Evolutionary conservation across 2,113 vertebrate species (phyloP).

Genomic region (Eudyptes chrysolophus): DNA sequence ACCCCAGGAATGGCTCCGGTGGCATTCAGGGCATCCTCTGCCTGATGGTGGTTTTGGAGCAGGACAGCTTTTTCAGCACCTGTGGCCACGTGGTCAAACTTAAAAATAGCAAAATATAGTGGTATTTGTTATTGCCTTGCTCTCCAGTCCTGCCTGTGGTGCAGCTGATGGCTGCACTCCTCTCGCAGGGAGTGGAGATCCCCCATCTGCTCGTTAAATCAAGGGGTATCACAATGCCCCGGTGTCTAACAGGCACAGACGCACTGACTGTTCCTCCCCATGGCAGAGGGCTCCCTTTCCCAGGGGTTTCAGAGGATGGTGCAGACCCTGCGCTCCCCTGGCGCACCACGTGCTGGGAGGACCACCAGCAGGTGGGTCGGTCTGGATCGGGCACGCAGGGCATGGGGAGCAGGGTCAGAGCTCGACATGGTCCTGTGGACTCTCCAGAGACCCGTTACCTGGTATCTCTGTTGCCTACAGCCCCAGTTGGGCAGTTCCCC

Average conservation of each 20-base stretch:
- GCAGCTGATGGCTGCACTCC: background rate
- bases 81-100: background rate
- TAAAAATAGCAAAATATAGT: background rate
- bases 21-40: background rate
- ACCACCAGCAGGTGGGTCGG: background rate
- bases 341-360: background rate
- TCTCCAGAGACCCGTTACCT: background rate
- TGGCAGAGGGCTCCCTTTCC: background rate
- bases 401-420: background rate
- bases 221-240: background rate
- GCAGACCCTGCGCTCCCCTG: rapidly evolving
- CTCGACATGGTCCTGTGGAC: background rate
- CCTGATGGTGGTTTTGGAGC: background rate
- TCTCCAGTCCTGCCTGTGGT: background rate
- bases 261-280: background rate
- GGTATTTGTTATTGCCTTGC: background rate
- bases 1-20: background rate
- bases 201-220: background rate
- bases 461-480: background rate
- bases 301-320: rapidly evolving
- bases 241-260: background rate
- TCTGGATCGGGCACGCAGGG: background rate
- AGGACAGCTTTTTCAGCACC: background rate
- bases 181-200: background rate
- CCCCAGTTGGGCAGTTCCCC: background rate